Evolutionary conservation across 2,888 invertebrate genomes (phyloP).

Genomic region (Anagyrus pseudococci): DNA sequence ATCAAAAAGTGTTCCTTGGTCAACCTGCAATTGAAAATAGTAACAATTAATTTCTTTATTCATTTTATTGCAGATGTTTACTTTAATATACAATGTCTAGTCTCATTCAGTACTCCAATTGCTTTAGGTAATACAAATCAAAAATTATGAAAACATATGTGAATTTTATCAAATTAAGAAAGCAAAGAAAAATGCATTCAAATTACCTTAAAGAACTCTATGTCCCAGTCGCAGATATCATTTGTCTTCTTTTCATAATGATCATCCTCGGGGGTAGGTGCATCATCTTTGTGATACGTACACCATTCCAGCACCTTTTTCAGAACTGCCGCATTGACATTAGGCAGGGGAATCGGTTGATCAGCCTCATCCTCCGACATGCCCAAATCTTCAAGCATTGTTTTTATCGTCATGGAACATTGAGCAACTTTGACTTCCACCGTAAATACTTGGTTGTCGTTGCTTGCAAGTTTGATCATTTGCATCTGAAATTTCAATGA

Average conservation of each 20-base stretch:
- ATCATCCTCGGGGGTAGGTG: conserved; percentile 92
- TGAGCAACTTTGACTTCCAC: conserved; percentile 95
- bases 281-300: conserved; percentile 89
- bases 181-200: not conserved
- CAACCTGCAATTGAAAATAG: conserved; percentile 67
- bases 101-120: too few species aligned
- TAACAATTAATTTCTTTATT: not conserved
- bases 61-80: too few species aligned
- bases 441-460: conserved; percentile 90
- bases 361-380: conserved; percentile 84
- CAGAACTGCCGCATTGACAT: conserved; percentile 92
- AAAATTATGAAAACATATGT: not conserved
- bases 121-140: not conserved
- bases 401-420: conserved; percentile 94
- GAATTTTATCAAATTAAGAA: not conserved
- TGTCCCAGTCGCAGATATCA: conserved; percentile 97
- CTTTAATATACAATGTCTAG: too few species aligned
- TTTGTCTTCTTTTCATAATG: conserved; percentile 96
- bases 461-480: conserved; percentile 88
- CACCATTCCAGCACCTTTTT: conserved; percentile 92
- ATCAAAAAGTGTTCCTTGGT: conserved; percentile 96
- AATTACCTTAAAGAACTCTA: conserved; percentile 84
- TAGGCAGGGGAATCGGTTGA: conserved; percentile 91
- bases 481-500: conserved; percentile 84
- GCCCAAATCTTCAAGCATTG: conserved; percentile 91